A percentile compares a stretch with the other conserved stretches of the same genome.
Evolutionary conservation across 1,140 invertebrate species (phyloP).

Genomic region (Ctenoplectra terminalis): DNA sequence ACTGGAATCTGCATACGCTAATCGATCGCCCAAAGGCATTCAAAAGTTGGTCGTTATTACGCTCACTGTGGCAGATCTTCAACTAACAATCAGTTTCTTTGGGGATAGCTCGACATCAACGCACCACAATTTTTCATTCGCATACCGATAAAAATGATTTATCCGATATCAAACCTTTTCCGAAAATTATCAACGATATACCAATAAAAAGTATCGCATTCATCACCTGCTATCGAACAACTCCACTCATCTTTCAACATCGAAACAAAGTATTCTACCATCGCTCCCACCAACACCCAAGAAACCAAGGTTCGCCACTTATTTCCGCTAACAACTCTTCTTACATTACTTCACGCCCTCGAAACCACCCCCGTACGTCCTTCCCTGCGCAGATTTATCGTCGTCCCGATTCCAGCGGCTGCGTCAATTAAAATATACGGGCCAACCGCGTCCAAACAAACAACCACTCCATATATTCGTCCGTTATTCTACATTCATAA

Average conservation of each 20-base stretch:
- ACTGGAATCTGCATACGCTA: background rate
- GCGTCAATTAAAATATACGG: constrained; percentile 27
- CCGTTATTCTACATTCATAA: constrained; percentile 23
- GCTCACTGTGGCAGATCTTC: constrained; percentile 14
- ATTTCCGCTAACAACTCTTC: background rate
- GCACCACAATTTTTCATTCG: too few relatives aligned
- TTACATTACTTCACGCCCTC: background rate
- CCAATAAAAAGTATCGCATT: background rate
- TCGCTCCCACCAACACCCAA: background rate
- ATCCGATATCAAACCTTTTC: background rate
- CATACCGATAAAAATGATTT: too few relatives aligned
- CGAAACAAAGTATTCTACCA: too few relatives aligned
- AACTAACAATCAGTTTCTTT: constrained; percentile 2
- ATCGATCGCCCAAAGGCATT: constrained; percentile 40
- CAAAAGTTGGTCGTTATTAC: constrained; percentile 44
- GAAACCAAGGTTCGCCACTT: background rate
- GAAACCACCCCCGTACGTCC: background rate
- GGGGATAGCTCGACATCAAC: background rate
- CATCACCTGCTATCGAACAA: too few relatives aligned
- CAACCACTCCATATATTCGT: constrained; percentile 4
- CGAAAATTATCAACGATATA: background rate
- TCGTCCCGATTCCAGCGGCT: background rate
- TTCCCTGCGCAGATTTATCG: background rate
- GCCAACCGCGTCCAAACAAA: constrained; percentile 1
- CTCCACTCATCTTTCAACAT: too few relatives aligned